Base-by-base conservation (phyloP, 2,888 invertebrate genomes). In the Chrysolina americana region DNA sequence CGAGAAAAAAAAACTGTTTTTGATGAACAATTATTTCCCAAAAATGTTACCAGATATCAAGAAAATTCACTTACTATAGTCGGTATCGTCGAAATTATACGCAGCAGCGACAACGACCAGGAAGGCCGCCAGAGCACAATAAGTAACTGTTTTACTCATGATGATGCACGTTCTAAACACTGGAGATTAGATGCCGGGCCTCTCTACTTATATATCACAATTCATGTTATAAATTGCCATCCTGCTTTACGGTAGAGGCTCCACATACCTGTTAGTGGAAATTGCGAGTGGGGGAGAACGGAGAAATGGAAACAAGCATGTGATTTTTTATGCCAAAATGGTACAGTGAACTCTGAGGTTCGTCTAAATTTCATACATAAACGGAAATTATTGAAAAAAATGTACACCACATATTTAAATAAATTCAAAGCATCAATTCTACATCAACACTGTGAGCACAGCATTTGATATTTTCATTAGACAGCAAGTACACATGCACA, bases 71-170 rank as follows among this genome's bases (percentile, higher is more conserved):
- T 87, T 83, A 87, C 87, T 87, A 79, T 84, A 87, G 71, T 81
- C 82, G n/a, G 82, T 75, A 78, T 86, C 85, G 17, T 83, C 80
- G 78, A 86, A 87, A 76, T 87, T 81, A 78, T 87, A 87, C 59
- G 84, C 84, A 48, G 68, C 70, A 53, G 75, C 70, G 69, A 82
- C 83, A 63, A 70, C 62, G 62, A 77, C 68, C 15, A 73, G 73
- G 9, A 62, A 64, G 66, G 77, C 68, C 50, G 77, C 63, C 23
- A 81, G 36, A 50, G 65, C 76, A 78, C 73, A 73, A 48, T 75
- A 72, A 71, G 65, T 63, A 53, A 81, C 70, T 76, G 75, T 62
- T 50, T 74, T 79, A 74, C 78, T 78, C 81, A 81, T 81, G 74
- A 73, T 74, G 75, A 63, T 76, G 69, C 71, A 50, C 73, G 65